These are phyloP conservation scores for Lepilemur septentrionalis DNA, from an alignment of 2,797 vertebrate genomes.

Conservation along the genomic window DNA sequence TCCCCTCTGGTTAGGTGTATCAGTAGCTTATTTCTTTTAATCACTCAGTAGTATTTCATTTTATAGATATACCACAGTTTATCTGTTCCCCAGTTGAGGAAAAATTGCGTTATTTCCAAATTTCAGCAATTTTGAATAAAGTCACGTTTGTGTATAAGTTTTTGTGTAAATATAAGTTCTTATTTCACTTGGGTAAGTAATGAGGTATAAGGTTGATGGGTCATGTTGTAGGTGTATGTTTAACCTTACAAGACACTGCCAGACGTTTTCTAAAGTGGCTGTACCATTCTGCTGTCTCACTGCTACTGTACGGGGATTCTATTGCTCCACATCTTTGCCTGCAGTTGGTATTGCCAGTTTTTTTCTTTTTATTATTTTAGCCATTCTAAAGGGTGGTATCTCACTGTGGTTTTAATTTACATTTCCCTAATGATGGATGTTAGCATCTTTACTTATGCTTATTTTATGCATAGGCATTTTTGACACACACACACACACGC, in stretches of 20 bases:
- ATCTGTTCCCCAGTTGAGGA: not conserved
- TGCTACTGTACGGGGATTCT: not conserved
- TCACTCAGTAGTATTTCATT: not conserved
- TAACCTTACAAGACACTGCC: not conserved
- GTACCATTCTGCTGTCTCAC: not conserved
- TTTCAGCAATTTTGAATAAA: not conserved
- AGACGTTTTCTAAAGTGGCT: too few species aligned
- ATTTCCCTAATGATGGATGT: not conserved
- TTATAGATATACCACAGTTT: not conserved
- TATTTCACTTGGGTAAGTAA: not conserved
- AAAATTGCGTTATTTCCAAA: not conserved
- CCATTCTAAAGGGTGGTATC: not conserved
- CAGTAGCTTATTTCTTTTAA: not conserved
- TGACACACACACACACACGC: not conserved
- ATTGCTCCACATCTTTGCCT: not conserved
- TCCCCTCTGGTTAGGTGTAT: not conserved
- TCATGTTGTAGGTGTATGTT: not conserved
- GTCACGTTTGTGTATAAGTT: not conserved
- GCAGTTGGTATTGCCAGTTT: not conserved
- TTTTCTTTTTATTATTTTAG: not conserved
- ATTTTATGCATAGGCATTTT: not conserved
- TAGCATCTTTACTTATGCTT: not conserved
- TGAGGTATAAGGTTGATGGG: not conserved
- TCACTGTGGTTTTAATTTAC: not conserved
- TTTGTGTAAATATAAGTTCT: not conserved